These are phyloP conservation scores for Diogma glabrata DNA, from an alignment of 2,888 invertebrate species.

Conservation along the genomic window DNA sequence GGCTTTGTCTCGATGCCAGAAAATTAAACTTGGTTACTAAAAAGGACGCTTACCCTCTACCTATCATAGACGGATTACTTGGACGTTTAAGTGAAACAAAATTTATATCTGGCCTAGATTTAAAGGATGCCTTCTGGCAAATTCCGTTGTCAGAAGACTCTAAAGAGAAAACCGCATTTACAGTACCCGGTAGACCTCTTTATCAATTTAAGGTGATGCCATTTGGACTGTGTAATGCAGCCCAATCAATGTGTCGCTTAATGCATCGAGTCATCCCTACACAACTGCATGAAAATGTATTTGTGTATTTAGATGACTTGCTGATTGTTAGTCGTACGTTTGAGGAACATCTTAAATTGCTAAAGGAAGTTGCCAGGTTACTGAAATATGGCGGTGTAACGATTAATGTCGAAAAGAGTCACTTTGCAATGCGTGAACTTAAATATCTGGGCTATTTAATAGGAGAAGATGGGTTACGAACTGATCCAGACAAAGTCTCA, in stretches of 20 bases:
- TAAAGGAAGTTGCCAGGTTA: background rate
- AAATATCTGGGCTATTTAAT: too few species aligned
- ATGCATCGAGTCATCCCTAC: background rate
- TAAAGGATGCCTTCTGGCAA: background rate
- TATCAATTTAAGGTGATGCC: background rate
- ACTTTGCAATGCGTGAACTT: too few species aligned
- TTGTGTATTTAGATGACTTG: background rate
- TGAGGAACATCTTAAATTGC: background rate
- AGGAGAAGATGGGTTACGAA: too few species aligned
- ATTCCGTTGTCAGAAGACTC: background rate
- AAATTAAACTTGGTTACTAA: background rate
- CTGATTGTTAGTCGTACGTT: background rate
- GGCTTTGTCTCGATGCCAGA: background rate
- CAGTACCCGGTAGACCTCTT: background rate
- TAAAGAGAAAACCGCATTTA: constrained; percentile 1
- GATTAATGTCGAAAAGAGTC: too few species aligned
- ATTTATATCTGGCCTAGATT: background rate
- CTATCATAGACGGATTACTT: background rate
- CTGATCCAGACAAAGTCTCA: too few species aligned
- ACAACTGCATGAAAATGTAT: background rate
- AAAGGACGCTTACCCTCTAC: background rate
- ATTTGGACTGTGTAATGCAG: background rate
- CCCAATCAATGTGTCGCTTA: background rate
- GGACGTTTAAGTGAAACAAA: background rate
- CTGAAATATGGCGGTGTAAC: too few species aligned